These are phyloP conservation scores for Gisinianus flammeolus DNA, from an alignment of 2,888 invertebrate genomes.

Conservation along the genomic window DNA sequence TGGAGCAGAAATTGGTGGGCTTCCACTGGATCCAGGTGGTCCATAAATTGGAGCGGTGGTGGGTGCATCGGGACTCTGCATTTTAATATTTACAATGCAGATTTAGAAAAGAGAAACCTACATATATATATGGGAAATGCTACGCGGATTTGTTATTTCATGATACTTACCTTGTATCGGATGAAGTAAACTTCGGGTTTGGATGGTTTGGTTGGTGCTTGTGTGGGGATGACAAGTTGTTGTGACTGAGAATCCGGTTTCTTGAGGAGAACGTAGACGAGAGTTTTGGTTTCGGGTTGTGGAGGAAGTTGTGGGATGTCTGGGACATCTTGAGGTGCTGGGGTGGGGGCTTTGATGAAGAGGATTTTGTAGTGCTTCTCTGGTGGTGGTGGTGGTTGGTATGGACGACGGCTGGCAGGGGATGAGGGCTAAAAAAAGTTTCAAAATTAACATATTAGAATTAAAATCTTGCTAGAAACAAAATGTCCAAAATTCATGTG, in stretches of 20 bases:
- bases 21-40: conserved; percentile 31
- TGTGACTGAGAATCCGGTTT: conserved; percentile 81
- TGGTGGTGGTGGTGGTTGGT: conserved; percentile 89
- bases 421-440: too few relatives aligned
- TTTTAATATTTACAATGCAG: too few relatives aligned
- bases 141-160: too few relatives aligned
- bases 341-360: conserved; percentile 73
- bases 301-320: conserved; percentile 57
- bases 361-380: conserved; percentile 78
- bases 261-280: conserved; percentile 79
- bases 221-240: conserved; percentile 78
- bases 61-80: conserved; percentile 63
- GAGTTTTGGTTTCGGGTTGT: conserved; percentile 55
- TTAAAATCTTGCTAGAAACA: too few relatives aligned
- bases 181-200: conserved; percentile 92
- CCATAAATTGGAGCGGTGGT: conserved; percentile 41
- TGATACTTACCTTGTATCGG: too few relatives aligned
- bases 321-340: conserved; percentile 48
- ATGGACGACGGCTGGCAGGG: conserved; percentile 79
- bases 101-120: too few relatives aligned
- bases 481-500: too few relatives aligned
- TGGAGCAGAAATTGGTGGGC: conserved; percentile 30
- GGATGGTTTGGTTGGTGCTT: conserved; percentile 79
- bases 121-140: too few relatives aligned
- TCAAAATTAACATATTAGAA: too few relatives aligned